These are phyloP conservation scores for Baryphthengus martii DNA, from an alignment of 2,113 vertebrate species.

Conservation along the genomic window DNA sequence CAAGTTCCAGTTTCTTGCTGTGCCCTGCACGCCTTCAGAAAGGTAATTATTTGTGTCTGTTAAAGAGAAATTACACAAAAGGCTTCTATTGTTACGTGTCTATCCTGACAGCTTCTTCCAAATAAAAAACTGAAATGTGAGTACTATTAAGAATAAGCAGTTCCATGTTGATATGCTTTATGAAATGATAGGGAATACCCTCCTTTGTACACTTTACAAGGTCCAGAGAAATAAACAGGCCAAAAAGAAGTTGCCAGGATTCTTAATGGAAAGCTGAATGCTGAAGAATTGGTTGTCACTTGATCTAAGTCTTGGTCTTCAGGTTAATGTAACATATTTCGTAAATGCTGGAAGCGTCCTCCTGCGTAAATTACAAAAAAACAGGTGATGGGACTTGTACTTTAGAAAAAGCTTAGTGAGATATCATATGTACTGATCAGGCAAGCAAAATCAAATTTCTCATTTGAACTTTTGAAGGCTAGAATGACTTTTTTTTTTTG, in stretches of 20 bases:
- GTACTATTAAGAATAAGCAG: neutral
- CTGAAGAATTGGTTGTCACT: neutral
- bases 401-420: neutral
- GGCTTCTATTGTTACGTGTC: neutral
- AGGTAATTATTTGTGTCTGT: slow-evolving; percentile 71
- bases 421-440: neutral
- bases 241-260: neutral
- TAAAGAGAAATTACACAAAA: neutral
- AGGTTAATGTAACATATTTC: neutral
- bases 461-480: neutral
- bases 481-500: neutral
- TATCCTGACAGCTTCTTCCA: neutral
- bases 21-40: slow-evolving; percentile 70
- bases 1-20: slow-evolving; percentile 79
- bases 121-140: neutral
- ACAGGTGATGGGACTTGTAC: neutral
- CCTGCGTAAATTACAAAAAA: neutral
- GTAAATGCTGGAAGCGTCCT: neutral
- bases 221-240: neutral
- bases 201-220: neutral
- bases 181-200: neutral
- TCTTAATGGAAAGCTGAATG: neutral
- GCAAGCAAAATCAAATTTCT: neutral
- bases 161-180: neutral
- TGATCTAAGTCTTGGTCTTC: neutral